Conservation (phyloP, 2,113 vertebrate species). For the Malaclemys terrapin region DNA sequence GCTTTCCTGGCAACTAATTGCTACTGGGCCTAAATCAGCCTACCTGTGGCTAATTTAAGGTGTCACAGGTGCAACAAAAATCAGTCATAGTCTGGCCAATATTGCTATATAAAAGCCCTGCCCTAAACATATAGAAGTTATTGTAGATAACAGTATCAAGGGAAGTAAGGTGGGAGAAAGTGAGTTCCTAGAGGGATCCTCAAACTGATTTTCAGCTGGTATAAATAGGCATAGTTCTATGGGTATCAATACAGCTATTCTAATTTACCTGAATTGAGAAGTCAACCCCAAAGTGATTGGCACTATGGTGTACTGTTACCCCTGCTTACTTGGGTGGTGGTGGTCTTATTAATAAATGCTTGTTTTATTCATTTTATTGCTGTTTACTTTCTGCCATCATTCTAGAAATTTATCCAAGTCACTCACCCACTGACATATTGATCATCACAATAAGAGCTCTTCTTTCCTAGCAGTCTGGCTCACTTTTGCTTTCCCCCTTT, state of each 20-base stretch:
- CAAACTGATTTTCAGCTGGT: neutral
- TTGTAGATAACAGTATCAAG: neutral
- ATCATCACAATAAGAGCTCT: neutral
- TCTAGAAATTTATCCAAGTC: neutral
- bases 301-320: neutral
- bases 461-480: constrained; percentile 11
- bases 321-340: neutral
- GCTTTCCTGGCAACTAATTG: neutral
- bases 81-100: neutral
- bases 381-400: neutral
- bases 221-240: neutral
- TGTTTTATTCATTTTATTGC: neutral
- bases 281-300: neutral
- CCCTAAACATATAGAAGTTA: neutral
- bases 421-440: neutral
- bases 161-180: neutral
- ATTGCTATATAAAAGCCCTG: neutral
- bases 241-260: neutral
- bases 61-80: neutral
- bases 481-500: neutral
- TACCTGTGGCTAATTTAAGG: neutral
- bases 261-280: neutral
- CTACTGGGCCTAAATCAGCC: neutral
- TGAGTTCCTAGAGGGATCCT: neutral
- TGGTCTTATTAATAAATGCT: neutral